A percentile compares a stretch with the other conserved stretches of the same genome.
Conservation (phyloP, 2,113 vertebrate species). For the Odontesthes bonariensis region DNA sequence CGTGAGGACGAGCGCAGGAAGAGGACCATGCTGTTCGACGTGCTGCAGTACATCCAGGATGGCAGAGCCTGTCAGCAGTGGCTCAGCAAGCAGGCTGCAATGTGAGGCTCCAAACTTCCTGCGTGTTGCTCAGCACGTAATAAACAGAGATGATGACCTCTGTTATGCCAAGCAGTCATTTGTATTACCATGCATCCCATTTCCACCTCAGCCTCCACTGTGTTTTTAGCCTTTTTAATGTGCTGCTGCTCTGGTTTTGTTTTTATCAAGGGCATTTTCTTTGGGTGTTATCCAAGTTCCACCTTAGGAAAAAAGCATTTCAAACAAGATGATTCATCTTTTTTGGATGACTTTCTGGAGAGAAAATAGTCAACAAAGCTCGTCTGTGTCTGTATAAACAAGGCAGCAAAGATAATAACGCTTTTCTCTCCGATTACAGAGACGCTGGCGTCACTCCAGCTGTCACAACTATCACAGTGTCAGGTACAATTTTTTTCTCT, state of each 20-base stretch:
- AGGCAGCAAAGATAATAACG: conserved; percentile 35
- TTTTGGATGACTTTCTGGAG: conserved; percentile 49
- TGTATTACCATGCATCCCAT: conserved; percentile 8
- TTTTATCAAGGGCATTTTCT: conserved; percentile 7
- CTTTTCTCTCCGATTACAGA: conserved; percentile 80
- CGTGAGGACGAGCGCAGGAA: conserved; percentile 93
- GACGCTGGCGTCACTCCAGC: conserved; percentile 94
- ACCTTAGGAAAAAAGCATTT: conserved; percentile 11
- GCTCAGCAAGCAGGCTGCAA: conserved; percentile 96
- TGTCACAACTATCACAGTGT: conserved; percentile 89
- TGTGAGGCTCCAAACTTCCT: conserved; percentile 80
- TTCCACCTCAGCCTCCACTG: conserved; percentile 3
- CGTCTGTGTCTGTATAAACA: conserved; percentile 12
- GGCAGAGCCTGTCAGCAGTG: conserved; percentile 96
- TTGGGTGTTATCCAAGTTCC: conserved; percentile 43
- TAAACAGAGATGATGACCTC: conserved; percentile 46
- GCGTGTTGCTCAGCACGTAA: conserved; percentile 34
- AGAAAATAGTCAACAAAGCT: conserved; percentile 37
- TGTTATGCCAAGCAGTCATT: conserved; percentile 23
- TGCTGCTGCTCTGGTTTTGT: conserved; percentile 25
- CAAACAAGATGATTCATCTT: conserved; percentile 50
- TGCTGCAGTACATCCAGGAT: conserved; percentile 97
- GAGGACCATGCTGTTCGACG: conserved; percentile 93
- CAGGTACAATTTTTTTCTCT: conserved; percentile 83
- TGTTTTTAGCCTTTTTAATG: conserved; percentile 52